Evolutionary conservation across 2,888 invertebrate genomes (phyloP).

Genomic region (Agrochola circellaris): DNA sequence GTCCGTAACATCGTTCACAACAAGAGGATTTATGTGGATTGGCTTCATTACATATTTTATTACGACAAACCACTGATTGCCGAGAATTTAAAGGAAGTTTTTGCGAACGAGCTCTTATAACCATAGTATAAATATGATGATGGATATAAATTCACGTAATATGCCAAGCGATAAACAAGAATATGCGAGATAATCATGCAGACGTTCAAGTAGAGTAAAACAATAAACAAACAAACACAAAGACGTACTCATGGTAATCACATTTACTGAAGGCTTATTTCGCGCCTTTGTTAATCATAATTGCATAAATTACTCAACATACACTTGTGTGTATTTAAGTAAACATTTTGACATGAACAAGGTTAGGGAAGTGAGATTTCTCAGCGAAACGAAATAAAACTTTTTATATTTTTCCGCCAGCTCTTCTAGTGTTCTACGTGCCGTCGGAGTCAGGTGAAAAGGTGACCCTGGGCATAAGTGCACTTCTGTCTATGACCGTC

Average conservation of each 20-base stretch:
- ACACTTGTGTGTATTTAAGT: not conserved
- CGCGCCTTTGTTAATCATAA: conserved; percentile 36
- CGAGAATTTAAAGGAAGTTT: conserved; percentile 29
- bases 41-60: conserved; percentile 56
- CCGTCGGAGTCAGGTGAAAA: conserved; percentile 97
- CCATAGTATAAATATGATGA: conserved; percentile 30
- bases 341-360: not conserved
- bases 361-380: not conserved
- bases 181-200: conserved; percentile 18
- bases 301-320: conserved; percentile 24
- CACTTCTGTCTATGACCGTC: conserved; percentile 96
- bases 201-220: conserved; percentile 21
- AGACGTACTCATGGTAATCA: conserved; percentile 28
- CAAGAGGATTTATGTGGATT: conserved; percentile 61
- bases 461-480: conserved; percentile 96
- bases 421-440: conserved; percentile 96
- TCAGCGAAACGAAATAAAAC: conserved; percentile 26
- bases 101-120: conserved; percentile 27
- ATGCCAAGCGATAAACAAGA: conserved; percentile 5
- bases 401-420: conserved; percentile 82
- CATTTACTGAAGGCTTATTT: conserved; percentile 24
- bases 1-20: conserved; percentile 60
- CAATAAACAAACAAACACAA: conserved; percentile 40
- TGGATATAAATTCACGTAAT: conserved; percentile 30
- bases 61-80: conserved; percentile 40